phyloP scores from a whole-genome alignment of 2,113 vertebrate species.

The Entomyzon cyanotis region DNA sequence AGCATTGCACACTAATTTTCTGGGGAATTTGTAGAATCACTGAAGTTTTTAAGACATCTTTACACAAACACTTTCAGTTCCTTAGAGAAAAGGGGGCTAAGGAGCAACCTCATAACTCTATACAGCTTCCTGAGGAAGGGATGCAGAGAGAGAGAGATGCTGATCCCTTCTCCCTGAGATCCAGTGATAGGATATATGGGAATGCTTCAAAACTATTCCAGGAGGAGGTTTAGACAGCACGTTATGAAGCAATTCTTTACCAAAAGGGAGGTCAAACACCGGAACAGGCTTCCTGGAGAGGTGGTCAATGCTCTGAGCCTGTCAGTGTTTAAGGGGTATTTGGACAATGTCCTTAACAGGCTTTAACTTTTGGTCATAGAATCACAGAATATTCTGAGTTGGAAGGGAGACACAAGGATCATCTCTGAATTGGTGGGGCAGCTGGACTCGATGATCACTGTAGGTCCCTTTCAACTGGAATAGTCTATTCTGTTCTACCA shows the following conservation, averaged over 20 bases:
- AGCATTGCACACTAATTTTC: not conserved
- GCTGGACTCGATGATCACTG: not conserved
- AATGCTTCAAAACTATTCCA: not conserved
- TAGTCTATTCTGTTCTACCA: not conserved
- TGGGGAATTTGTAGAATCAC: not conserved
- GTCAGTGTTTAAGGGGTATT: not conserved
- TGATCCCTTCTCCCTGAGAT: not conserved
- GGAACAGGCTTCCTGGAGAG: not conserved
- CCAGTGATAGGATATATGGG: not conserved
- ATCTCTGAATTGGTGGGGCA: not conserved
- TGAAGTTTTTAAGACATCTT: not conserved
- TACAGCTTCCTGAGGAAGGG: not conserved
- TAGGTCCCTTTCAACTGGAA: not conserved
- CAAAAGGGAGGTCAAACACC: not conserved
- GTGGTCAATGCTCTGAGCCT: rapidly evolving
- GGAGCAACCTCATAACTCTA: not conserved
- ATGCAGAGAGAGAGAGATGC: not conserved
- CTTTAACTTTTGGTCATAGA: not conserved
- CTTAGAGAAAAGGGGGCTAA: not conserved
- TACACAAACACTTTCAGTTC: not conserved
- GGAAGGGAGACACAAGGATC: not conserved
- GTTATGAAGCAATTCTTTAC: not conserved
- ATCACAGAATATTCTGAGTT: not conserved
- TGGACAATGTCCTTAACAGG: not conserved
- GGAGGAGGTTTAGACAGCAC: not conserved